Evolutionary conservation across 2,113 vertebrate genomes (phyloP).

Genomic region (Hypocryptadius cinnamomeus): DNA sequence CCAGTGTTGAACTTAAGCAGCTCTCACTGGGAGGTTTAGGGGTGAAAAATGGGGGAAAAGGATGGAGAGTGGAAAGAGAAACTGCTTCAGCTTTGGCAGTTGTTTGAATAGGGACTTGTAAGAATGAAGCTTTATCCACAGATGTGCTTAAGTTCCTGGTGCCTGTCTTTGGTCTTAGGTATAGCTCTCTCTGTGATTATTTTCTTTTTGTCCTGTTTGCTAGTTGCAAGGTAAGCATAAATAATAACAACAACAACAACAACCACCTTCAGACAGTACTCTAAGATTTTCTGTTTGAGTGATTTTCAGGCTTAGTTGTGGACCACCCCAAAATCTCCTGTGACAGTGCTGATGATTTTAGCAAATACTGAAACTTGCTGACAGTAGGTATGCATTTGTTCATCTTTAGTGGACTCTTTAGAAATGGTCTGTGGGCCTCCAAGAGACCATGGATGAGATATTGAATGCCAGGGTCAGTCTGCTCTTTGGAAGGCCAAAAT

Average conservation of each 20-base stretch:
- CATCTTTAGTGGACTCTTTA: background rate
- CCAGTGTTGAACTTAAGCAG: background rate
- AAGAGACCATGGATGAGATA: background rate
- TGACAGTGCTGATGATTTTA: background rate
- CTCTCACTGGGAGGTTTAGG: background rate
- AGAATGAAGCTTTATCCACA: background rate
- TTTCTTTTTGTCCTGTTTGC: background rate
- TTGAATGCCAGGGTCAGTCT: background rate
- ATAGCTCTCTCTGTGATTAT: background rate
- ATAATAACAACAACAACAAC: background rate
- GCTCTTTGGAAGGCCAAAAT: background rate
- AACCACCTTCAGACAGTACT: background rate
- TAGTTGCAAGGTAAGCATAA: background rate
- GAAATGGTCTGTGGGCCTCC: background rate
- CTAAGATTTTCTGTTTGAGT: background rate
- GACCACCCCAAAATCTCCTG: background rate
- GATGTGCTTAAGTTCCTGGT: background rate
- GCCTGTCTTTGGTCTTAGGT: background rate
- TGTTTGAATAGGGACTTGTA: background rate
- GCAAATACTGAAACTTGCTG: background rate
- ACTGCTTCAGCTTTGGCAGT: background rate
- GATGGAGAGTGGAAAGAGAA: background rate
- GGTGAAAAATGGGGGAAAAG: background rate
- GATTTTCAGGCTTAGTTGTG: background rate
- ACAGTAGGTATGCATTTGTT: background rate